Evolutionary conservation across 2,113 vertebrate species (phyloP).

Genomic region (Megaceryle torquata): DNA sequence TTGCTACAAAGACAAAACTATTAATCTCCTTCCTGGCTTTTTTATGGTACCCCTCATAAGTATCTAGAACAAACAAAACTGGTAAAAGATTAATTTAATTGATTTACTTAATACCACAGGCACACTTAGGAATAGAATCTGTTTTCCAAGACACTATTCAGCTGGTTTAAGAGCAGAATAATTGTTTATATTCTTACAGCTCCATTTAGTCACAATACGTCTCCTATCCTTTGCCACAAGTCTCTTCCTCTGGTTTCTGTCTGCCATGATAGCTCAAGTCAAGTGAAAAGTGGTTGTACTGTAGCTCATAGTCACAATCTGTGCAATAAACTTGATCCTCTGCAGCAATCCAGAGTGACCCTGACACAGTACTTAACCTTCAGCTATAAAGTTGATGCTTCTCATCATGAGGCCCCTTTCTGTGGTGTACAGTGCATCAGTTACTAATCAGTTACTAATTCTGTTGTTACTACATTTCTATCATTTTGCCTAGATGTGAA

Average conservation of each 20-base stretch:
- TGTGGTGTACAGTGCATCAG: not conserved
- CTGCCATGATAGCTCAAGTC: not conserved
- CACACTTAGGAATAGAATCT: not conserved
- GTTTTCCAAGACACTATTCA: not conserved
- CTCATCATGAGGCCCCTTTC: not conserved
- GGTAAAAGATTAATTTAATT: not conserved
- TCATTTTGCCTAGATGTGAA: not conserved
- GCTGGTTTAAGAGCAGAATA: not conserved
- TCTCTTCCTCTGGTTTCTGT: not conserved
- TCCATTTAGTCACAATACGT: rapidly evolving
- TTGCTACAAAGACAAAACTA: not conserved
- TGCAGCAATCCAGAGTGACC: not conserved
- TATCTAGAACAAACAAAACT: not conserved
- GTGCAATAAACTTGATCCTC: not conserved
- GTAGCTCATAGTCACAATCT: not conserved
- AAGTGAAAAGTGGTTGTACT: not conserved
- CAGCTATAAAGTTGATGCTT: not conserved
- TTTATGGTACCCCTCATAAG: not conserved
- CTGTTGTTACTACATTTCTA: not conserved
- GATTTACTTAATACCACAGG: not conserved
- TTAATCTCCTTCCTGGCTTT: not conserved
- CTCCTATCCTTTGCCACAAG: not conserved
- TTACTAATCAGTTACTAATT: not conserved
- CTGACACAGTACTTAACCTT: not conserved
- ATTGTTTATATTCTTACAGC: not conserved